Base-by-base conservation (phyloP, 2,797 vertebrate genomes). In the Cossypha heuglini region DNA sequence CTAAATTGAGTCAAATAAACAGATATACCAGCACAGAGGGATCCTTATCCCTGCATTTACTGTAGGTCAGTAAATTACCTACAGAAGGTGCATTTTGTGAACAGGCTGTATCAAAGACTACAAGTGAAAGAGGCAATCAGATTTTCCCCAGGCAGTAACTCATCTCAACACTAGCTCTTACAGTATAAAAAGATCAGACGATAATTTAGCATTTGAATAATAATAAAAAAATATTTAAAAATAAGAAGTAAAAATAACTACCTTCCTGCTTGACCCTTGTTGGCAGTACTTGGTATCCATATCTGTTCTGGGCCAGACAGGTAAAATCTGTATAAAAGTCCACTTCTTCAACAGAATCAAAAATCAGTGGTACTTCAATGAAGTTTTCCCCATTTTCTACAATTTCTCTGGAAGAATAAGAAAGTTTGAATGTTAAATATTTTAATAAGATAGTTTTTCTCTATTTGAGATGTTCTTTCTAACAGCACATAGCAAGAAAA, bases 221-320 rank as follows among this genome's bases (percentile, higher is more conserved):
- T 31, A 72, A 73, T 25, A 9, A 16, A 48, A 48, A 49, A 63
- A 42, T 35, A 58, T 42, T 42, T 18, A 24, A 49, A 51, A 16
- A 31, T 5, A 69, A 73, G 18, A 31, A 48, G 8, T 31, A 37
- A 43, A 80, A 55, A 58, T 38, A 97, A 38, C 18, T 97, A 99
- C 99, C 99, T 97, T 98, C 98, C 43, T 98, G 84, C 66, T 95
- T 98, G 78, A 99, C 98, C 28, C 95, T 98, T 43, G 98, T 96
- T n/a, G 88, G 97, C 16, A 98, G 90, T 6, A 76, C 94, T 93
- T 98, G 96, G 43, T 79, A 88, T 42, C 98, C 98, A 3, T 93
- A 87, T 26, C 6, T 66, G 81, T 99, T 99, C 15, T 87, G 86
- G 48, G 98, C 96, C 54, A 98, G 88, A 88, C 99, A 99, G 18